Base-by-base conservation (phyloP, 92 coral and sea anemone genomes). In the Chrysogorgia sp. region DNA sequence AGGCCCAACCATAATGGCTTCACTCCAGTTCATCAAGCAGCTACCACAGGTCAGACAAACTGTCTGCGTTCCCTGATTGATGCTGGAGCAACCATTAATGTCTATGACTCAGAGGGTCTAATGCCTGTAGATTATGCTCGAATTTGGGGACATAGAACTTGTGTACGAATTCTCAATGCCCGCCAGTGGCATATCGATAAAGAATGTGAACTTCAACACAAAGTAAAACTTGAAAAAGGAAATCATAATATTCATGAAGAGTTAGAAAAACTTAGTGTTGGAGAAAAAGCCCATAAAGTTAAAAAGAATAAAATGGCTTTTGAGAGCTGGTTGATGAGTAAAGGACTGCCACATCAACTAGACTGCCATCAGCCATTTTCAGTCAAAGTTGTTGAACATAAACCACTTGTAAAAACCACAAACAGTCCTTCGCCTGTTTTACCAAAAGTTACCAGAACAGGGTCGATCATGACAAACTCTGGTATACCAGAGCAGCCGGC, bases 171-270 rank as follows among this genome's bases (percentile, higher is more conserved):
- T 34, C 86, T 96, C 6, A 85, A 92, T 19, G 87, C 90, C 75
- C 90, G 84, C 25, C 99, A 92, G 81, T 96, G 99, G 99, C 88
- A 92, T 24, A 56, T 96, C 10, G 92, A 96, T 78, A 96, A 96
- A 63, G 91, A 92, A 29, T 71, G 83, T 76, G 88, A 92, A 22
- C 57, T 87, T n/a, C 63, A 60, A 30, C 79, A 88, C 48, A 92
- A 58, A 81, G 84, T 85, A 7, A 88, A 86, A 37, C 72, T 83
- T 32, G 96, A 89, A 48, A 84, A 65, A 40, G 80, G 77, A 70
- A 83, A 74, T 6, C 86, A 62, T 14, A 89, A 88, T n/a, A 49
- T 86, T 10, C 91, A 88, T 24, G 91, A 87, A 58, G 99, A 92
- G 70, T 71, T 85, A 69, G 87, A 96, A 48, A 88, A 74, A 64